Evolutionary conservation across 2,797 vertebrate genomes (phyloP), one percentile per base, ranked within the genome.

Genomic region (Gymnoscopelus microlampas): DNA sequence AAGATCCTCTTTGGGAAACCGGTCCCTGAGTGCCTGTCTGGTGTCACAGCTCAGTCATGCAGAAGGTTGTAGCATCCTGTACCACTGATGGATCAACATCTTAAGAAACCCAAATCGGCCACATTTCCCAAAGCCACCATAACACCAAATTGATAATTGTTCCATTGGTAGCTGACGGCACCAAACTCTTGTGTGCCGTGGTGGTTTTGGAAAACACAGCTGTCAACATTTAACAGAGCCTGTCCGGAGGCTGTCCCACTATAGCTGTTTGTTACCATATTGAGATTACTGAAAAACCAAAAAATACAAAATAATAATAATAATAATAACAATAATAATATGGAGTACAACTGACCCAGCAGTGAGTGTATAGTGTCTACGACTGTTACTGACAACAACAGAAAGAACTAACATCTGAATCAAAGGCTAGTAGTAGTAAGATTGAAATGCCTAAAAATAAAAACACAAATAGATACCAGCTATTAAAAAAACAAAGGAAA

Each of bases 341-440:
- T 92, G 91, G 94, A 95, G 95, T 96, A 97, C 95, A 92, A 98
- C 98, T 98, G 97, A 95, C 95, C 97, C 97, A 98, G 98, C 97
- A 99, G 98, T 97, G 95, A 96, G 94, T 95, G 84, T 93, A 88
- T 89, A 89, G 78, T 95, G 94, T 94, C 95, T 95, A 95, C 90
- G 92, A 92, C 93, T 92, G 95, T 96, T 95, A 96, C 94, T 93
- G 95, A 95, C 90, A 92, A 95, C 55, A 15, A 82, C 77, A 85
- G 57, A 95, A 96, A 88, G 94, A 95, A 94, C 93, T 94, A 89
- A 94, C 85, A 91, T 94, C 94, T 92, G 89, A 95, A 93, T 90
- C 90, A 90, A 94, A 96, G 91, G 94, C 93, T 94, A 95, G 91
- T 94, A 95, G 91, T 89, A 93, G 94, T 95, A 95, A 89, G 93